A percentile compares a stretch with the other conserved stretches of the same genome.
These are phyloP conservation scores for Aptenodytes patagonicus DNA, from an alignment of 2,113 vertebrate genomes.

Conservation along the genomic window DNA sequence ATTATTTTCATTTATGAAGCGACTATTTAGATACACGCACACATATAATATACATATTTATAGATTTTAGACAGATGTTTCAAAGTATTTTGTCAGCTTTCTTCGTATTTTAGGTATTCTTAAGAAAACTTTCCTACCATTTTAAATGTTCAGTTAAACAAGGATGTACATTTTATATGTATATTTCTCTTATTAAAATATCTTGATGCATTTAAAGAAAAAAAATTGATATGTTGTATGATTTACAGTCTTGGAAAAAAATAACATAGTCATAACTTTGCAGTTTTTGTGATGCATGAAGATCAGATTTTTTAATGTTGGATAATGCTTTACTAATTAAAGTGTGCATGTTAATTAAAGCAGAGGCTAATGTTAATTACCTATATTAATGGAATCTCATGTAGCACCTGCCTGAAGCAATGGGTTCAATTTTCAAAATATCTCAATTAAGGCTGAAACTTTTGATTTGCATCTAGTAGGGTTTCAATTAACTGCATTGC, in stretches of 20 bases:
- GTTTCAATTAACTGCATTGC: constrained; percentile 83
- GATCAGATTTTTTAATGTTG: constrained; percentile 91
- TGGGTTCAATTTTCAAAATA: constrained; percentile 94
- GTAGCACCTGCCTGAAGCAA: constrained; percentile 94
- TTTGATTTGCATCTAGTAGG: constrained; percentile 87
- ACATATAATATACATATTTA: not conserved
- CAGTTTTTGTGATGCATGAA: constrained; percentile 85
- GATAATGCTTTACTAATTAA: constrained; percentile 97
- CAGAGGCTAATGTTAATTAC: constrained; percentile 97
- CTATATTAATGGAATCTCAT: constrained; percentile 96
- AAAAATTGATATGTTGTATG: constrained; percentile 59
- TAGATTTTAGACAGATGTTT: not conserved
- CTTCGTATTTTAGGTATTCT: not conserved
- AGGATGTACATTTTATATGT: not conserved
- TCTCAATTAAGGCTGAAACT: constrained; percentile 91
- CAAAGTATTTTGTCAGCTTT: not conserved
- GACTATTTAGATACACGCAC: not conserved
- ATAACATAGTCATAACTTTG: constrained; percentile 81
- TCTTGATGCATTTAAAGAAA: constrained; percentile 42
- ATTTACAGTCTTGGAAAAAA: constrained; percentile 77
- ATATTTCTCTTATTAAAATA: constrained; percentile 32
- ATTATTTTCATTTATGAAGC: not conserved
- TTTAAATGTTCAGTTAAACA: not conserved
- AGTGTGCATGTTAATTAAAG: constrained; percentile 98
- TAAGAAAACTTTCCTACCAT: not conserved